Base-by-base conservation (phyloP, 2,113 vertebrate species). In the Otocyon megalotis region DNA sequence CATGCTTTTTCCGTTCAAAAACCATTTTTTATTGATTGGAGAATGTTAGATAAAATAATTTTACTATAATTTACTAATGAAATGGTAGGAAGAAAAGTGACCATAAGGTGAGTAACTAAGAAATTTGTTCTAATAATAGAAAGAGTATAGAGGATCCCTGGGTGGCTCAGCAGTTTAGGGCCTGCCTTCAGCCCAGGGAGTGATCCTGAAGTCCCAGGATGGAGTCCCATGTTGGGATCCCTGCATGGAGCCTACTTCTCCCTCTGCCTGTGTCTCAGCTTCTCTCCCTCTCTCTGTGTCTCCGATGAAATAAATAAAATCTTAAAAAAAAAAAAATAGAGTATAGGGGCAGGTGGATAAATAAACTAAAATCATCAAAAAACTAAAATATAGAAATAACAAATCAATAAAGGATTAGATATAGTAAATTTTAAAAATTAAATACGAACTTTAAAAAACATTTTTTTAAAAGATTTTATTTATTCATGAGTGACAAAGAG, bases 391-490 rank as follows among this genome's bases (percentile, higher is more conserved):
- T 74, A 58, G 28, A 79, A 84, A 69, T 26, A 48, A 88, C 53
- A 90, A 97, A 87, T 77, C 30, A 80, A 53, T 93, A 76, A 71
- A 88, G 15, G 6, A 86, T 37, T 81, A 76, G 8, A 91, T 28
- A 3, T 15, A 94, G 10, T 53, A 67, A 83, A 54, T 54, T 92
- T 86, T 26, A 85, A 9, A 14, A 58, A 96, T 62, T 90, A 90
- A 76, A 96, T 96, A 95, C 5, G 84, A 98, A 93, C 88, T 56
- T 15, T 1, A 71, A 65, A 74, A 97, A 91, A 35, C 10, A 81
- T 60, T 69, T 43, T 43, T 43, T 43, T 43, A 7, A 43, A 43
- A 43, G 43, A 43, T 43, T 7, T 43, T 43, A 8, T 43, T 43
- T 43, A 43, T 43, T 43, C 43, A 43, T 43, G 43, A 43, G 43